Conservation (phyloP, 2,113 vertebrate genomes). For the Heterochromis multidens region DNA sequence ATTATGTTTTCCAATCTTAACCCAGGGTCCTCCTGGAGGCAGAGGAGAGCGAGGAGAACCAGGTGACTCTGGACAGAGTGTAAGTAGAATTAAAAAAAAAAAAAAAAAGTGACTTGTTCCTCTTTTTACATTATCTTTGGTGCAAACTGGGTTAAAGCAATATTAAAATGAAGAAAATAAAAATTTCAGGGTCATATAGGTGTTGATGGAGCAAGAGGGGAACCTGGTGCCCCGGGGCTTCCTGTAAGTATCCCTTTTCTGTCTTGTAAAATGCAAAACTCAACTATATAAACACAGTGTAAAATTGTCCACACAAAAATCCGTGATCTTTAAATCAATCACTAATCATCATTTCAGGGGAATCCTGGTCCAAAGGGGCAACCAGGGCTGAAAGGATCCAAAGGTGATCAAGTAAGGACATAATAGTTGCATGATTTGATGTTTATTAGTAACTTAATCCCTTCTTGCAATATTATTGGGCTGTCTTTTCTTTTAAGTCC, state of each 20-base stretch:
- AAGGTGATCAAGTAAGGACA: slow-evolving; percentile 89
- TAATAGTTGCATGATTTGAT: background rate
- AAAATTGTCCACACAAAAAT: background rate
- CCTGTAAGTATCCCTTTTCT: slow-evolving; percentile 82
- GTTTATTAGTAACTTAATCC: background rate
- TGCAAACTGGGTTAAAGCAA: background rate
- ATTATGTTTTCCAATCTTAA: background rate
- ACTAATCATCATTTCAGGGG: slow-evolving; percentile 77
- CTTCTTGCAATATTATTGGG: background rate
- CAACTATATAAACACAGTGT: background rate
- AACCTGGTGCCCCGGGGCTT: slow-evolving; percentile 83
- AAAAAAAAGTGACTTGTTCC: background rate
- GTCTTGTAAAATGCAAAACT: background rate
- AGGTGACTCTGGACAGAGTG: slow-evolving; percentile 87
- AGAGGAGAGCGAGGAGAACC: slow-evolving; percentile 86
- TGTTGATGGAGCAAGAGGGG: slow-evolving; percentile 85
- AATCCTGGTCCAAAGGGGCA: slow-evolving; percentile 84
- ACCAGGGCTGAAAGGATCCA: slow-evolving; percentile 88
- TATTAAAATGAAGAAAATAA: background rate
- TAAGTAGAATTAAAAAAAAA: slow-evolving; percentile 61
- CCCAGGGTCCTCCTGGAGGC: slow-evolving; percentile 84
- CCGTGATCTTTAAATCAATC: background rate
- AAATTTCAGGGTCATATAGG: slow-evolving; percentile 84
- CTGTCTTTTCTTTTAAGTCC: background rate
- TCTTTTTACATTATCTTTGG: background rate